phyloP scores from a whole-genome alignment of 1,140 invertebrate species.

The Diplogasteroides magnus region DNA sequence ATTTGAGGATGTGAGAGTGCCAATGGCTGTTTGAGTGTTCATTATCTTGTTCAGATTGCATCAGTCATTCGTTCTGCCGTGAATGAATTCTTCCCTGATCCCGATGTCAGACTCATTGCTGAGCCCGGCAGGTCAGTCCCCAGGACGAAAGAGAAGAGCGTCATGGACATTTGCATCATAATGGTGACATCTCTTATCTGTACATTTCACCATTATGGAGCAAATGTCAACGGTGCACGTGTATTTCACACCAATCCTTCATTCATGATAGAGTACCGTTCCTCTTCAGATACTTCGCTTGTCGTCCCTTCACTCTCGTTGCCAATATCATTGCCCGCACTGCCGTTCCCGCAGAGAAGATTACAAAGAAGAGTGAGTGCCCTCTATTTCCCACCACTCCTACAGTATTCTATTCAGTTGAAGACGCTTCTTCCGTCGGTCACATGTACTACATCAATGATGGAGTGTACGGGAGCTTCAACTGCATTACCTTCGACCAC shows the following conservation, averaged over 20 bases:
- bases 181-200: too few relatives aligned
- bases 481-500: conserved; percentile 91
- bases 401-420: background rate
- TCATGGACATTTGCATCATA: too few relatives aligned
- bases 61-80: conserved; percentile 61
- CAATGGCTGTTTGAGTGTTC: background rate
- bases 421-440: background rate
- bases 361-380: conserved; percentile 36
- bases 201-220: too few relatives aligned
- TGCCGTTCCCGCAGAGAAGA: conserved; percentile 58
- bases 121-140: conserved; percentile 70
- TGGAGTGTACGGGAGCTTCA: conserved; percentile 96
- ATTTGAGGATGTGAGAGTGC: conserved; percentile 4
- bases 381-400: background rate
- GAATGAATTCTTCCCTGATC: conserved; percentile 73
- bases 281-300: conserved; percentile 72
- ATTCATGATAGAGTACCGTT: too few relatives aligned
- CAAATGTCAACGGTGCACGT: too few relatives aligned
- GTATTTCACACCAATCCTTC: too few relatives aligned
- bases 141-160: too few relatives aligned
- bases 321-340: conserved; percentile 78
- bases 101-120: conserved; percentile 72
- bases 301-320: conserved; percentile 83
- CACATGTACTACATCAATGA: conserved; percentile 96
- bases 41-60: background rate